Base-by-base conservation (phyloP, 2,888 invertebrate genomes). In the Saturnia pavonia region DNA sequence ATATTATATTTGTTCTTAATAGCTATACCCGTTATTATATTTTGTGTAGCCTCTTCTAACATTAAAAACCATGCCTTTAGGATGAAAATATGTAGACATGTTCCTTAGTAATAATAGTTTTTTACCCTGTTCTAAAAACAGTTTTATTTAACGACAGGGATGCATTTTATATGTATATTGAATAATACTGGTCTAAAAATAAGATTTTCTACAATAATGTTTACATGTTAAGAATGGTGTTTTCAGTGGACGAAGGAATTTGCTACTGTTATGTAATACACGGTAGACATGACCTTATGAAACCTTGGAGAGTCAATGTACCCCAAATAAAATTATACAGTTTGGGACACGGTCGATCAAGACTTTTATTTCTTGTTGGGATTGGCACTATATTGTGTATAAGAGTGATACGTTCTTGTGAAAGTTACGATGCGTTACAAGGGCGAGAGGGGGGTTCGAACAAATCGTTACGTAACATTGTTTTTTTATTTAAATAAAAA, bases 281-380 rank as follows among this genome's bases (percentile, higher is more conserved):
- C 57, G 57, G 11, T 57, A 40, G 9, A 34, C 63, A 34, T 63
- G 40, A 34, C 63, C 40, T 27, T 34, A 63, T 19, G 63, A 63
- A 57, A 63, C 63, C 63, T 63, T 63, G 40, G 11, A 34, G 63
- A 40, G 63, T 7, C 34, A 34, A 63, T 63, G 63, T 19, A 63
- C 34, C 19, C 34, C 19, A 63, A 63, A 63, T 63, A 63, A 40
- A 40, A 63, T 63, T 63, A 40, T 14, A 57, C 25, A 1, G 57
- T 57, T 25, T 25, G 57, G 25, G 57, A 57, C 12, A 40, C 63
- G 63, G 40, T 40, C 63, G 40, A 63, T 63, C 8, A 40, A 40
- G 9, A n/a, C 34, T 63, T 25, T 63, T 63, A 63, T 63, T 63
- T 63, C 63, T 63, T 63, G 6, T 63, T 34, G 16, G 19, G 63